phyloP scores from a whole-genome alignment of 2,797 vertebrate species.

The Hydrocynus forskahlii region DNA sequence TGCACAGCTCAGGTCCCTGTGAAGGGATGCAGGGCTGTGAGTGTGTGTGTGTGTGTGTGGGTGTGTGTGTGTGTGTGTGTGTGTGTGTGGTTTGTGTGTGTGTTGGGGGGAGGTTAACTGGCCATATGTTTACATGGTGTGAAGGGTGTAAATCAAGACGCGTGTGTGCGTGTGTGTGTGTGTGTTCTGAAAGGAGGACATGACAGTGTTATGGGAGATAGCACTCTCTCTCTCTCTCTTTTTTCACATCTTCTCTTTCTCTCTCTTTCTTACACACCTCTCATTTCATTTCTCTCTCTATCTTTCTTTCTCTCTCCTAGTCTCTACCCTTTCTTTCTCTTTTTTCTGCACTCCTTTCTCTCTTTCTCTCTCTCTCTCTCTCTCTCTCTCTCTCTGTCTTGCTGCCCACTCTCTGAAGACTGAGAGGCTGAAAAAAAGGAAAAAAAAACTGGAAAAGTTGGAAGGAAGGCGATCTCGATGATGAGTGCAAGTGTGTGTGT shows the following conservation, averaged over 20 bases:
- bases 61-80: no score
- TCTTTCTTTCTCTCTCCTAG: constrained; percentile 7
- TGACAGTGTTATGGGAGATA: neutral
- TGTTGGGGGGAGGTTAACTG: neutral
- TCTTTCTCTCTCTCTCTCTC: neutral
- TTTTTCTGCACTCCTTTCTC: neutral
- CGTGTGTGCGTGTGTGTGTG: neutral
- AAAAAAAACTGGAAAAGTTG: constrained; percentile 44
- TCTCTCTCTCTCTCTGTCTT: neutral
- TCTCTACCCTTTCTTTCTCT: constrained; percentile 10
- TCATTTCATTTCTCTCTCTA: neutral
- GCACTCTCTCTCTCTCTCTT: no score
- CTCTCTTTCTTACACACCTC: neutral
- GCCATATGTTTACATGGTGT: constrained; percentile 32
- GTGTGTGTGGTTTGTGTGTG: no score
- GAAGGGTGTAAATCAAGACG: constrained; percentile 26
- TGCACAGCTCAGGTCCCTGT: constrained; percentile 33
- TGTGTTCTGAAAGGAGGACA: neutral
- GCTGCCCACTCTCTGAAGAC: no score
- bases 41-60: constrained; percentile 5
- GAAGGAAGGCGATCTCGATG: constrained; percentile 38
- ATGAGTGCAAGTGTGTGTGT: no score
- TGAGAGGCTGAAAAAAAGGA: constrained; percentile 28
- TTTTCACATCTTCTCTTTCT: neutral
- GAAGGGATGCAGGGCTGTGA: constrained; percentile 56